These are phyloP conservation scores for Colossoma macropomum DNA, from an alignment of 2,113 vertebrate genomes.

Conservation along the genomic window DNA sequence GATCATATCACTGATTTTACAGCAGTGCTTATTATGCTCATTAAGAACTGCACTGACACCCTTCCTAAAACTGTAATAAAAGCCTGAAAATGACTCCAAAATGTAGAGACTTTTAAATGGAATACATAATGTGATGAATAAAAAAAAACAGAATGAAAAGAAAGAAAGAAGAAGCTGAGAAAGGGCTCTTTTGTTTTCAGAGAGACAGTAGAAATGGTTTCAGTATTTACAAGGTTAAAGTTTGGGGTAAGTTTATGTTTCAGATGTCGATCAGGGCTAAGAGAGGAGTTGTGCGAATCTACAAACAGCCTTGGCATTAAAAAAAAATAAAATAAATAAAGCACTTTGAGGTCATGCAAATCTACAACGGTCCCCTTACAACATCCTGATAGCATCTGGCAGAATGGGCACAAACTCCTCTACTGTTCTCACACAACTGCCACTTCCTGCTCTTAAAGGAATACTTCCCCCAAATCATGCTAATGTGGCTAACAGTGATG, in stretches of 20 bases:
- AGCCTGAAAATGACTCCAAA: too few species aligned
- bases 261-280: background rate
- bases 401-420: background rate
- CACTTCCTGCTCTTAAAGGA: background rate
- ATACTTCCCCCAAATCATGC: background rate
- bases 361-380: conserved; percentile 27
- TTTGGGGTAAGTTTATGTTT: background rate
- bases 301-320: background rate
- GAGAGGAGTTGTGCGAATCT: background rate
- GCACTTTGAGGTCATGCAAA: conserved; percentile 41
- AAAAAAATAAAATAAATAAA: background rate
- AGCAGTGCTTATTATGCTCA: too few species aligned
- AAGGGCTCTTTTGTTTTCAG: background rate
- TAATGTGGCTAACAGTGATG: background rate
- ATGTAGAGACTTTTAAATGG: too few species aligned
- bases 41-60: too few species aligned
- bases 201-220: background rate
- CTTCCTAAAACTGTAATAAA: too few species aligned
- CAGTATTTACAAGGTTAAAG: background rate
- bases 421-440: background rate
- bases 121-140: too few species aligned
- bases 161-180: background rate
- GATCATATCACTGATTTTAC: too few species aligned
- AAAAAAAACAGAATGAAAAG: too few species aligned
- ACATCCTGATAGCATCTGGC: conserved; percentile 12